Percentiles rank a stretch among this genome's conserved stretches.
Evolutionary conservation across 2,113 vertebrate species (phyloP).

Genomic region (Xyliphius kryptos): DNA sequence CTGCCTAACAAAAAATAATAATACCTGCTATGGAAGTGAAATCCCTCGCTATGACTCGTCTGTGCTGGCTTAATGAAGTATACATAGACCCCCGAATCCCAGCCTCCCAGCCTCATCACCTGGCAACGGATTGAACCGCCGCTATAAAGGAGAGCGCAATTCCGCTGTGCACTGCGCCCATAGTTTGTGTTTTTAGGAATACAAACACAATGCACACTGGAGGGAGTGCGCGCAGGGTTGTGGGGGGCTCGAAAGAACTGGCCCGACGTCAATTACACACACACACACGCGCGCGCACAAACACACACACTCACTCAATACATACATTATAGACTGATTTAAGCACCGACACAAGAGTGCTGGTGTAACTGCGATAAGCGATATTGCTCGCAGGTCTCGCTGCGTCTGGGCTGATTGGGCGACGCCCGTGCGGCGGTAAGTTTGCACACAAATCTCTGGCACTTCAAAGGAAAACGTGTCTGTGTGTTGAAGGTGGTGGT

Average conservation of each 20-base stretch:
- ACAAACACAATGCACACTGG: constrained; percentile 8
- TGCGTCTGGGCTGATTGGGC: background rate
- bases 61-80: constrained; percentile 34
- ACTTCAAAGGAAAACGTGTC: background rate
- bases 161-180: background rate
- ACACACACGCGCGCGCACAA: constrained; percentile 25
- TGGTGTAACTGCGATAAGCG: constrained; percentile 18
- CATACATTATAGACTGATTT: constrained; percentile 50
- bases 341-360: constrained; percentile 37
- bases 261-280: constrained; percentile 12
- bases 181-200: constrained; percentile 3
- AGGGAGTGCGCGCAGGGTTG: background rate
- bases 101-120: constrained; percentile 20
- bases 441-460: too few species aligned
- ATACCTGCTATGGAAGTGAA: constrained; percentile 38
- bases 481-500: background rate
- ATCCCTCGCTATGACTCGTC: constrained; percentile 26
- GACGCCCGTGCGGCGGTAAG: too few species aligned
- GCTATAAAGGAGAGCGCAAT: constrained; percentile 2
- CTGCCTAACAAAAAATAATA: constrained; percentile 43
- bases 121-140: constrained; percentile 3
- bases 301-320: constrained; percentile 38
- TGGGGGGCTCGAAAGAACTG: too few species aligned
- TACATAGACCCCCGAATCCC: constrained; percentile 16
- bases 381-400: background rate